phyloP scores from a whole-genome alignment of 2,113 vertebrate species.

The Orthochromis indermauri region DNA sequence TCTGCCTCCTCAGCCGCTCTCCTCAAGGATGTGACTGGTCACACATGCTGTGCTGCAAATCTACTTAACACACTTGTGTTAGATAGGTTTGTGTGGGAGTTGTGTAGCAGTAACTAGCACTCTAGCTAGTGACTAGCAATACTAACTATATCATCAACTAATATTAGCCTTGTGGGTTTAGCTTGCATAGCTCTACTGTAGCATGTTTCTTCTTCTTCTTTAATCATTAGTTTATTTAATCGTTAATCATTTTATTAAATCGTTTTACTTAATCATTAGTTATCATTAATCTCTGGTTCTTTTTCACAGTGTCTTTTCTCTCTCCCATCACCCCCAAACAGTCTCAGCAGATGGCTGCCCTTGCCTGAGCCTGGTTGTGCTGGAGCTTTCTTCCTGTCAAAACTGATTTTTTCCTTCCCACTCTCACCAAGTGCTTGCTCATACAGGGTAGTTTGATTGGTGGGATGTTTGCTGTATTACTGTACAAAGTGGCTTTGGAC shows the following conservation, averaged over 20 bases:
- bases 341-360: background rate
- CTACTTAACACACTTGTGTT: background rate
- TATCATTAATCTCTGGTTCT: background rate
- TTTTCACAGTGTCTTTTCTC: background rate
- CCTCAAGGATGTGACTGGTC: constrained; percentile 8
- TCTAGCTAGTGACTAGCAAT: background rate
- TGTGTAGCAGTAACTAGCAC: background rate
- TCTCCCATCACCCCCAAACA: background rate
- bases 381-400: background rate
- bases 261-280: background rate
- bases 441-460: background rate
- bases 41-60: background rate
- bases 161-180: background rate
- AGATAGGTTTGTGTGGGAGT: background rate
- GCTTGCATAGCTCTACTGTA: background rate
- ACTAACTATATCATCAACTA: background rate
- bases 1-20: background rate
- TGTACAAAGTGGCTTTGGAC: background rate
- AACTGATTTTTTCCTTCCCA: background rate
- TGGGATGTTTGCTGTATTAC: background rate
- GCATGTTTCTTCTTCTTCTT: background rate
- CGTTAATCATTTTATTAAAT: background rate
- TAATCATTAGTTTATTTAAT: background rate
- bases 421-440: background rate
- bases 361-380: background rate